These are phyloP conservation scores for Macrobrachium rosenbergii DNA, from an alignment of 1,140 invertebrate species.

Conservation along the genomic window DNA sequence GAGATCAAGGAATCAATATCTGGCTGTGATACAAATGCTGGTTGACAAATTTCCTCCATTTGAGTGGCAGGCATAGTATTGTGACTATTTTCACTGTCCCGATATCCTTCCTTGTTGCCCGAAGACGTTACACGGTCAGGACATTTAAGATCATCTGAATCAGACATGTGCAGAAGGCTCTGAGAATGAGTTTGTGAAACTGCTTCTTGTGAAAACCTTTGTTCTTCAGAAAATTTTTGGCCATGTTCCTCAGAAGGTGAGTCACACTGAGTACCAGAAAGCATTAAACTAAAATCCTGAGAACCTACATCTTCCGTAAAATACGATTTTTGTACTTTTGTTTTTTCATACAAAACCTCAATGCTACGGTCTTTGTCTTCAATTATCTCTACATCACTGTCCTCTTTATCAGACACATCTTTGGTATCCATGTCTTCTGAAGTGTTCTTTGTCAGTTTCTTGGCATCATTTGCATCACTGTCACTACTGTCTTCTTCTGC, in stretches of 20 bases:
- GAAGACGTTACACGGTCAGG: neutral
- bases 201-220: constrained; percentile 24
- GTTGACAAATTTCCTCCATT: constrained; percentile 48
- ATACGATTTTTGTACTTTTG: neutral
- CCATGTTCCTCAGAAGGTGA: neutral
- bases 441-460: constrained; percentile 6
- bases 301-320: constrained; percentile 36
- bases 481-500: constrained; percentile 28
- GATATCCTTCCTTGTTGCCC: constrained; percentile 3
- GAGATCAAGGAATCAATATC: constrained; percentile 44
- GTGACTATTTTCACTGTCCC: neutral
- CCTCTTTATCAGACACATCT: constrained; percentile 41
- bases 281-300: constrained; percentile 47
- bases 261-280: constrained; percentile 31
- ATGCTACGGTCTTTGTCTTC: constrained; percentile 51
- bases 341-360: constrained; percentile 50
- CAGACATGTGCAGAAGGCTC: constrained; percentile 19
- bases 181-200: constrained; percentile 10
- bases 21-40: constrained; percentile 42
- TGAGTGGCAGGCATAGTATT: constrained; percentile 49
- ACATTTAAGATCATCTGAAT: constrained; percentile 18
- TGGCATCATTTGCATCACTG: neutral
- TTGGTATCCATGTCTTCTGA: neutral
- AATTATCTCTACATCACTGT: constrained; percentile 54
- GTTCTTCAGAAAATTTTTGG: neutral